Evolutionary conservation across 1,140 invertebrate species (phyloP).

Genomic region (Cylas formicarius): DNA sequence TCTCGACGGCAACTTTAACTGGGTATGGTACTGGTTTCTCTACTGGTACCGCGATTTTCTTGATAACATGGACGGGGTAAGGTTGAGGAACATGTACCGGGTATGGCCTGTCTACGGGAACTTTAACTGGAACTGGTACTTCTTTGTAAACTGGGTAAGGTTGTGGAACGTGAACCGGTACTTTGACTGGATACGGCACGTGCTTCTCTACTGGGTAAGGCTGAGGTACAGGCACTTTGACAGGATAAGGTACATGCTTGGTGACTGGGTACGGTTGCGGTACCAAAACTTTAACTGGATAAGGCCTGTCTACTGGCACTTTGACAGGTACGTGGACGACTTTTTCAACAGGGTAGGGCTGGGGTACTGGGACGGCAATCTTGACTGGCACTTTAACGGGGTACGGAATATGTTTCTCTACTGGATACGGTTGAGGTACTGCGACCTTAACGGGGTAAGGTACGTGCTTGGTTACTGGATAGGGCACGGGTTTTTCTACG

Average conservation of each 20-base stretch:
- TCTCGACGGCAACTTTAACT: conserved; percentile 43
- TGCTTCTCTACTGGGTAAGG: conserved; percentile 27
- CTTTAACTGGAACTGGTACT: conserved; percentile 49
- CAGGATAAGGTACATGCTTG: conserved; percentile 23
- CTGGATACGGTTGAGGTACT: conserved; percentile 53
- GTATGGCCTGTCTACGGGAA: conserved; percentile 44
- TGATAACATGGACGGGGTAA: conserved; percentile 26
- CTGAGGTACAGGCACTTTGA: conserved; percentile 24
- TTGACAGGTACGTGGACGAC: conserved; percentile 57
- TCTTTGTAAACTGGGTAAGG: conserved; percentile 28
- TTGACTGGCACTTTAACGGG: conserved; percentile 49
- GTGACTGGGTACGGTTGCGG: conserved; percentile 53
- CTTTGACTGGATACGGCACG: conserved; percentile 22
- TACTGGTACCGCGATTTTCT: conserved; percentile 50
- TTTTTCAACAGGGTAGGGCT: conserved; percentile 54
- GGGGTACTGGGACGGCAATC: conserved; percentile 52
- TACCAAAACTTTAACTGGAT: conserved; percentile 47
- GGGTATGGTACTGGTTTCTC: conserved; percentile 48
- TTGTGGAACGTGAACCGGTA: conserved; percentile 26
- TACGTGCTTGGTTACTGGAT: conserved; percentile 48
- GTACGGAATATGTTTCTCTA: conserved; percentile 52
- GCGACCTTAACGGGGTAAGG: conserved; percentile 45
- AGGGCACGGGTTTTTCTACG: conserved; percentile 58
- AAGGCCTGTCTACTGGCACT: conserved; percentile 26
- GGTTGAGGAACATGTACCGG: conserved; percentile 56